Evolutionary conservation across 2,113 vertebrate genomes (phyloP), one percentile per base, ranked within the genome.

Genomic region (Apaloderma vittatum): DNA sequence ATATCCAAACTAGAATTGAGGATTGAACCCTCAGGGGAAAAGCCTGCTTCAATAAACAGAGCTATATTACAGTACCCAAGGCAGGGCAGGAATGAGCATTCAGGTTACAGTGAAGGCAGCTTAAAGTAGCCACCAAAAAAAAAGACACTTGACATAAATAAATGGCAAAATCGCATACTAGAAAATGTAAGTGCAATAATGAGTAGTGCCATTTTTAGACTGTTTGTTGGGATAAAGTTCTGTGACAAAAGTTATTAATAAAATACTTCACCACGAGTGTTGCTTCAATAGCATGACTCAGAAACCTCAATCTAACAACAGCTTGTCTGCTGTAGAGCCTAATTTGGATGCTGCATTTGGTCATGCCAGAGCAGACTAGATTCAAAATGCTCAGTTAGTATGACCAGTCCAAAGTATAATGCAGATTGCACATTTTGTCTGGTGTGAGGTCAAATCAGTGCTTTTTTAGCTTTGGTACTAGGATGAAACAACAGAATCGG

Each of bases 241-340:
- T 74, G 55, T 59, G 91, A 86, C 83, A 86, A 92, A 86, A 95
- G 75, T 92, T 95, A 86, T 88, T 92, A 94, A 93, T 88, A 88
- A 94, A 92, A 59, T 58, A 22, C 59, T 86, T 90, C 1, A 21
- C 68, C 65, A 51, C 0, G 1, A 94, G 43, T 63, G 68, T 74
- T 7, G 30, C 63, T 88, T 90, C 79, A 94, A 55, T 70, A 91
- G 83, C 13, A 2, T 86, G 91, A 94, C 75, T 77, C n/a, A 5
- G 79, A 94, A 94, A 90, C 95, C 86, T 88, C 94, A 91, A 15
- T 51, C 75, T 58, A 83, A 83, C 0, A 1, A 76, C 58, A 73
- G 78, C 15, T 6, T 78, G 59, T 94, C 91, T 95, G 62, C 72
- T 90, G 48, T 48, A 62, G 63, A 73, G n/a, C 71, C 75, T 79